Conservation (phyloP, 64 coral and sea anemone species). For the Actinia tenebrosa region DNA sequence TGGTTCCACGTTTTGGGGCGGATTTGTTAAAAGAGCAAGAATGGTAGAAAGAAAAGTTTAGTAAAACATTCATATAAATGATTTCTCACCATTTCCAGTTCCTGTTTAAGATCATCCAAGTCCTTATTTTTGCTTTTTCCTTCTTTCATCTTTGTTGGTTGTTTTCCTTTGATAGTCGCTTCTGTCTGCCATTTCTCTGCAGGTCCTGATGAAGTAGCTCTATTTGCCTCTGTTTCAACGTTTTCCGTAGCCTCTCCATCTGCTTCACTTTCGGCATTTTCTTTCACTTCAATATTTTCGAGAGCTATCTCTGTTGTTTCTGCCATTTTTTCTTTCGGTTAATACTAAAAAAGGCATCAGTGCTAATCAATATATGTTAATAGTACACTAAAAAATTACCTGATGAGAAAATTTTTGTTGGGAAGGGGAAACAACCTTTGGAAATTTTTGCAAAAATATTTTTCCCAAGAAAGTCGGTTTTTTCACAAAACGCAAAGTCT, state of each 20-base stretch:
- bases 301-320: not conserved
- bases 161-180: not conserved
- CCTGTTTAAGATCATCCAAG: constrained; percentile 92
- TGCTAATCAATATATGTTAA: not conserved
- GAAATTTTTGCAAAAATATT: no score
- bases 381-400: not conserved
- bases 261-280: not conserved
- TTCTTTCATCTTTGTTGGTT: constrained; percentile 25
- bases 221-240: no score
- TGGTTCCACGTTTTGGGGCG: no score
- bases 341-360: not conserved
- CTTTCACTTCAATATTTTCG: not conserved
- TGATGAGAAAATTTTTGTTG: no score
- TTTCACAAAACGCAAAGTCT: no score
- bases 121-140: constrained; percentile 55
- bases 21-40: no score
- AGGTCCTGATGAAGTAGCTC: not conserved
- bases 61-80: no score
- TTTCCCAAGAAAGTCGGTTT: no score
- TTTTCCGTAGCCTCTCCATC: not conserved
- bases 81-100: constrained; percentile 78
- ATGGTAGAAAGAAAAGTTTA: no score
- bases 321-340: not conserved
- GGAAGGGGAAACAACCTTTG: no score
- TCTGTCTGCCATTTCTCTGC: not conserved